Conservation (phyloP, 2,888 invertebrate species). For the Diaphora mendica region DNA sequence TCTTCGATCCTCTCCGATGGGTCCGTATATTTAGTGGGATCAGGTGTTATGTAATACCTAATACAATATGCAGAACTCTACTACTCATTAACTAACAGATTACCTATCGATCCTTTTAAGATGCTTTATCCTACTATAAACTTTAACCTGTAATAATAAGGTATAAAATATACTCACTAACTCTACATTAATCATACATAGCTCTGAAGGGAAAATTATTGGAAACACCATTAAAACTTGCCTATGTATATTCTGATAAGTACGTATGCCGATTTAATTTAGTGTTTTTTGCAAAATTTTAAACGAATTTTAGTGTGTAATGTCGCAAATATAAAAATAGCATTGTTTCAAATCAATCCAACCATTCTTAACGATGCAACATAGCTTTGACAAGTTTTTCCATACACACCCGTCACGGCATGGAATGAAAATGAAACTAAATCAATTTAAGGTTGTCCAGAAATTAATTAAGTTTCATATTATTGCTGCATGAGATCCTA, state of each 20-base stretch:
- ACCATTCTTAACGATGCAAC: not conserved
- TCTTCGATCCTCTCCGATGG: not conserved
- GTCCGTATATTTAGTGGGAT: not conserved
- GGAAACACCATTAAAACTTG: not conserved
- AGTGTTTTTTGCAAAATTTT: too few relatives aligned
- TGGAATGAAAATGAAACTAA: too few relatives aligned
- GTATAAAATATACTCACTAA: not conserved
- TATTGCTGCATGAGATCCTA: too few relatives aligned
- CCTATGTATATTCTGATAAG: too few relatives aligned
- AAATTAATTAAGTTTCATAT: too few relatives aligned
- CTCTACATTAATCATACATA: not conserved
- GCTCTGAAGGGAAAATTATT: not conserved
- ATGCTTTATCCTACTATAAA: not conserved
- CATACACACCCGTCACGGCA: not conserved
- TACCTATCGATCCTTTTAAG: not conserved
- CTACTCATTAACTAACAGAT: not conserved
- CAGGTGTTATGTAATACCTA: constrained; percentile 1
- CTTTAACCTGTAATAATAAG: not conserved
- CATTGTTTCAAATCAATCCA: not conserved
- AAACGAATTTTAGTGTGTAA: not conserved
- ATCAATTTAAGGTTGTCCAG: too few relatives aligned
- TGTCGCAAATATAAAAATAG: not conserved
- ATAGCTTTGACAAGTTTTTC: not conserved
- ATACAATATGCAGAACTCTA: not conserved
- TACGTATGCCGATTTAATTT: too few relatives aligned